Conservation (phyloP, 2,797 vertebrate genomes). For the Anomalospiza imberbis region DNA sequence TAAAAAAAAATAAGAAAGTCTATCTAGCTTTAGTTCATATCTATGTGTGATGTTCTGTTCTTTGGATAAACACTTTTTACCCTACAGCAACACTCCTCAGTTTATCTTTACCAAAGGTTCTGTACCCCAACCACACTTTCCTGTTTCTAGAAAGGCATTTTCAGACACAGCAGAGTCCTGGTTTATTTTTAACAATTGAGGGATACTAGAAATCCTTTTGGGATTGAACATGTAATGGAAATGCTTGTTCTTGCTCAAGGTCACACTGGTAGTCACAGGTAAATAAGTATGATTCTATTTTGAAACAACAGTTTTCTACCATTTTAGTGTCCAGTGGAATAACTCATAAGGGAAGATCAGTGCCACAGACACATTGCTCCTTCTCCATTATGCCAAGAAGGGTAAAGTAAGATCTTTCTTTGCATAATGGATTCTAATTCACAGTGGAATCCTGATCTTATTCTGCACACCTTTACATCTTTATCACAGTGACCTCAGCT, state of each 20-base stretch:
- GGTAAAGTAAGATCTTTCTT: neutral
- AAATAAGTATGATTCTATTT: neutral
- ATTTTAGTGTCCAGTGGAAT: neutral
- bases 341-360: neutral
- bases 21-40: neutral
- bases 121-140: neutral
- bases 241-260: neutral
- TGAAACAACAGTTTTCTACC: neutral
- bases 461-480: neutral
- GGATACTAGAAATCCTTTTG: neutral
- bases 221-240: neutral
- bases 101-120: neutral
- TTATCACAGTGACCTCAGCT: neutral
- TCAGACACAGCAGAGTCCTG: neutral
- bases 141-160: neutral
- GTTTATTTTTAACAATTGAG: neutral
- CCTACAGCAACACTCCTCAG: neutral
- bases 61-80: neutral
- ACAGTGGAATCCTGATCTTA: neutral
- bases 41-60: neutral
- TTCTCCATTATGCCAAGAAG: neutral
- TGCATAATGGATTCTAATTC: neutral
- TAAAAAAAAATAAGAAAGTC: neutral
- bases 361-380: neutral
- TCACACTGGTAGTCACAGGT: neutral